These are phyloP conservation scores for Buphagus erythrorhynchus DNA, from an alignment of 2,797 vertebrate species.

Conservation along the genomic window DNA sequence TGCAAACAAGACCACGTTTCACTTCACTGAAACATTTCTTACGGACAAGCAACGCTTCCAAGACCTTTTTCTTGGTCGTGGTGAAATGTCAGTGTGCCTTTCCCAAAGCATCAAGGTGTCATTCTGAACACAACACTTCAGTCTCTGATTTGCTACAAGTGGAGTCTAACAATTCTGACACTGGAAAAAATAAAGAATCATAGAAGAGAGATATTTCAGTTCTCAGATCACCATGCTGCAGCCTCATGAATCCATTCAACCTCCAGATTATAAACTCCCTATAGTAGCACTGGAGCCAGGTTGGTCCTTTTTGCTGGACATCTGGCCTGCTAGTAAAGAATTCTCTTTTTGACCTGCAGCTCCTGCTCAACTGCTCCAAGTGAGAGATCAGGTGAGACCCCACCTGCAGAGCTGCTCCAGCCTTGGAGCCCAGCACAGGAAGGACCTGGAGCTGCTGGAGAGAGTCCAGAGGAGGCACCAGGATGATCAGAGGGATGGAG, in stretches of 20 bases:
- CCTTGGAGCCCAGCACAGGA: neutral
- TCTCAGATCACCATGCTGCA: neutral
- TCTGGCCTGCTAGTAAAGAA: neutral
- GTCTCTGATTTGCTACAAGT: neutral
- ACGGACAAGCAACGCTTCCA: neutral
- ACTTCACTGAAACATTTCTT: neutral
- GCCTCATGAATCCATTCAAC: no score
- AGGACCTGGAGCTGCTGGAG: neutral
- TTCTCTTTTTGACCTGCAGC: fast-evolving
- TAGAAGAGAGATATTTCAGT: neutral
- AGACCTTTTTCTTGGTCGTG: fast-evolving
- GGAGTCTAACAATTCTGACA: fast-evolving
- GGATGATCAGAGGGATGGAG: neutral
- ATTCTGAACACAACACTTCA: neutral
- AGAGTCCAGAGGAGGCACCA: neutral
- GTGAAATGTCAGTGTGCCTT: neutral
- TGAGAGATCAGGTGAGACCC: neutral
- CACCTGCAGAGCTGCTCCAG: neutral
- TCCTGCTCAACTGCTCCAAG: neutral
- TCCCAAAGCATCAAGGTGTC: neutral
- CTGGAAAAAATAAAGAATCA: neutral
- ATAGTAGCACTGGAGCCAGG: neutral
- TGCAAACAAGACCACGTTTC: fast-evolving
- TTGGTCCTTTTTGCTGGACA: neutral
- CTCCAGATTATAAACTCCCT: neutral